A percentile compares a stretch with the other conserved stretches of the same genome.
phyloP scores from a whole-genome alignment of 2,797 vertebrate genomes.

The Aplochiton taeniatus region DNA sequence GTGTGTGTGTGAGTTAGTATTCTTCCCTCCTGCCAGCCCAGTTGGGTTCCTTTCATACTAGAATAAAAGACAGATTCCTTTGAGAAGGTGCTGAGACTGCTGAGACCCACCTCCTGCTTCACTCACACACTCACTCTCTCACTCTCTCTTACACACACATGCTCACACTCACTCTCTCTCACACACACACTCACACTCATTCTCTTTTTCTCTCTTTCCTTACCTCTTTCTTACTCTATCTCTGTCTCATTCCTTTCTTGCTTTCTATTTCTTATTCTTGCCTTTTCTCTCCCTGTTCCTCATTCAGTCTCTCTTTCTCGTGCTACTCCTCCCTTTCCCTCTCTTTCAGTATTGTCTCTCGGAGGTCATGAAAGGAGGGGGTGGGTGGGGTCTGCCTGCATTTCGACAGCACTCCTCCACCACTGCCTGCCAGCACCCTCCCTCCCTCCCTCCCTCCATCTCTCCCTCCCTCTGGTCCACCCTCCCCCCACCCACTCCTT shows the following conservation, averaged over 20 bases:
- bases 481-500: conserved; percentile 79
- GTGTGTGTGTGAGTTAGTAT: conserved; percentile 22
- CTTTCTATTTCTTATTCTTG: neutral
- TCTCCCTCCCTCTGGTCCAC: conserved; percentile 55
- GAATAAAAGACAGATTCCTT: conserved; percentile 73
- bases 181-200: neutral
- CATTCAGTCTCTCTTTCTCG: neutral
- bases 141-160: neutral
- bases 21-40: conserved; percentile 37
- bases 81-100: conserved; percentile 61
- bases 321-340: conserved; percentile 6
- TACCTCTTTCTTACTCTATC: neutral
- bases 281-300: conserved; percentile 22
- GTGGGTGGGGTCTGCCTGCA: conserved; percentile 72
- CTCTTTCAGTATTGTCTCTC: conserved; percentile 71
- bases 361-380: conserved; percentile 45
- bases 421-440: conserved; percentile 58
- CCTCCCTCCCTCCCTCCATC: conserved; percentile 33
- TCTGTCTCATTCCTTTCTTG: neutral
- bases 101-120: conserved; percentile 19
- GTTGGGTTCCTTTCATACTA: conserved; percentile 58
- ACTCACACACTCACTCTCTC: neutral
- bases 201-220: neutral
- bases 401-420: conserved; percentile 60
- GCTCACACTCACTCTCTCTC: neutral